Conservation (phyloP, 1,140 invertebrate genomes). For the Samia ricini region DNA sequence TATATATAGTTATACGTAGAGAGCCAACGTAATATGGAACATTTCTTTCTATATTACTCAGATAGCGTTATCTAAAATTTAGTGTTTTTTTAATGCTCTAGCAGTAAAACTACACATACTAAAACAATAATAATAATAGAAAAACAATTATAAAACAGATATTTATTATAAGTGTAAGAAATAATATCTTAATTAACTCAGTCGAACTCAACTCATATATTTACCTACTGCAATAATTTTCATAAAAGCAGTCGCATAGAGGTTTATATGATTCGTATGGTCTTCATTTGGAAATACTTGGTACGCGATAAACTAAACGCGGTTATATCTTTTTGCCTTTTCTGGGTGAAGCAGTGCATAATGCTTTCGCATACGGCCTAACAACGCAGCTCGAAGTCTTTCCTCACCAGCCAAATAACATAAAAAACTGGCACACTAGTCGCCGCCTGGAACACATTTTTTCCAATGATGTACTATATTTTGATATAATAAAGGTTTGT, state of each 20-base stretch:
- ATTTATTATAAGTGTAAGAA: neutral
- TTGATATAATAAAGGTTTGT: too few relatives aligned
- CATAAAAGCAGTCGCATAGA: neutral
- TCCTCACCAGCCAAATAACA: conserved; percentile 68
- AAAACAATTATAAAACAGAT: neutral
- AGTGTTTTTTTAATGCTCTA: too few relatives aligned
- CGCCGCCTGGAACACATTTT: conserved; percentile 60
- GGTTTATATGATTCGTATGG: too few relatives aligned
- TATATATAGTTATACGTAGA: too few relatives aligned
- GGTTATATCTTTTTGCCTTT: conserved; percentile 41
- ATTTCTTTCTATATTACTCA: too few relatives aligned
- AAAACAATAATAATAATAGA: neutral
- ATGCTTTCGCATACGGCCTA: conserved; percentile 68
- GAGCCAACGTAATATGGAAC: too few relatives aligned
- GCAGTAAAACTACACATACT: too few relatives aligned
- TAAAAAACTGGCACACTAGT: conserved; percentile 72
- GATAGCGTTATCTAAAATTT: too few relatives aligned
- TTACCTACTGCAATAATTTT: neutral
- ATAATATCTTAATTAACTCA: neutral
- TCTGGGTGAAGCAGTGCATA: conserved; percentile 66
- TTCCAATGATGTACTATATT: too few relatives aligned
- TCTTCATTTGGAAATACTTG: too few relatives aligned
- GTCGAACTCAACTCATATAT: neutral
- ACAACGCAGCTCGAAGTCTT: conserved; percentile 62
- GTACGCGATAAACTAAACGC: neutral